Conservation (phyloP, 2,888 invertebrate genomes). For the Cerastis leucographa region DNA sequence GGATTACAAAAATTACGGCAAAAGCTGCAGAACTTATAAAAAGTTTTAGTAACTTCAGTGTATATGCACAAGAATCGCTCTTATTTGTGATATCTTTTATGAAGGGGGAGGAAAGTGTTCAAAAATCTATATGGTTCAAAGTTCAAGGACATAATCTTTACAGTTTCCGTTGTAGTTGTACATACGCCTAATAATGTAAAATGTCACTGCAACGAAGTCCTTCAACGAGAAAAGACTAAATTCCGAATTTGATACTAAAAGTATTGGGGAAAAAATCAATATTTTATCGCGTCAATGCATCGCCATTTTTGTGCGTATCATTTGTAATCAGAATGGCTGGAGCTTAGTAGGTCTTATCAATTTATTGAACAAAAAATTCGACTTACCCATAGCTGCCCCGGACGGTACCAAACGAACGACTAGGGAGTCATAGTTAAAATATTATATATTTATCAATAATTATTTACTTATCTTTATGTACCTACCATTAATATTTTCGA, state of each 20-base stretch:
- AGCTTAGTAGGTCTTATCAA: not conserved
- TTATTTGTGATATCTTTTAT: not conserved
- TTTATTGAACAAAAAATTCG: constrained; percentile 16
- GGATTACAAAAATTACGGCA: not conserved
- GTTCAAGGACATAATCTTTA: constrained; percentile 18
- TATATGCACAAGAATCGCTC: not conserved
- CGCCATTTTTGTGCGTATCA: constrained; percentile 15
- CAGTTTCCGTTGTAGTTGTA: not conserved
- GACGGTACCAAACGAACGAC: constrained; percentile 76
- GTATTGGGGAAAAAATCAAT: not conserved
- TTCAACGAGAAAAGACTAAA: not conserved
- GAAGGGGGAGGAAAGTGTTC: too few species aligned
- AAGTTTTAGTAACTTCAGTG: not conserved
- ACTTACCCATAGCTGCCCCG: constrained; percentile 82
- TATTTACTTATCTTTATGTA: constrained; percentile 72
- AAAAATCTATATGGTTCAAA: constrained; percentile 7
- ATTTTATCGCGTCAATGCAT: constrained; percentile 1
- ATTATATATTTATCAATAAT: constrained; percentile 79
- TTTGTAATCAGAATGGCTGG: not conserved
- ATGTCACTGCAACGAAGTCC: not conserved
- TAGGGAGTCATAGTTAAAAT: constrained; percentile 71
- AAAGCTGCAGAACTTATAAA: not conserved
- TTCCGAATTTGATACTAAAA: not conserved
- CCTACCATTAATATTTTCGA: constrained; percentile 66
- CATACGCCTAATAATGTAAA: not conserved